Evolutionary conservation across 1,140 invertebrate species (phyloP).

Genomic region (Gonatopus flavifemur): DNA sequence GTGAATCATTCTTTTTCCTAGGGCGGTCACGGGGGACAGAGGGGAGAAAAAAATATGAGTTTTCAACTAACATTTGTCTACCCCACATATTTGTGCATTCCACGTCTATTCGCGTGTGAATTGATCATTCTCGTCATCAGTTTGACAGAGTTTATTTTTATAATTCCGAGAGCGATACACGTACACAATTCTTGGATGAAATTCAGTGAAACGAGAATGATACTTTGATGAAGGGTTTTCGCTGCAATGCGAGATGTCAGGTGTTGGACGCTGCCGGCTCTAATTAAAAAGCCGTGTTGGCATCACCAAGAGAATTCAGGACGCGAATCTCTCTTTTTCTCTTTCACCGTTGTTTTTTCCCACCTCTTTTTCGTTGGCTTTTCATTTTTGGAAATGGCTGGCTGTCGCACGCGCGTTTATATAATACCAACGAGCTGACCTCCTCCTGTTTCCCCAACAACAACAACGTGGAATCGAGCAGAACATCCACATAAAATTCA

Average conservation of each 20-base stretch:
- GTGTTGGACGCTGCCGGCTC: conserved; percentile 49
- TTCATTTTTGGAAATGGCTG: conserved; percentile 54
- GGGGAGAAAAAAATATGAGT: too few relatives aligned
- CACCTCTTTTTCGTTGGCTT: conserved; percentile 9
- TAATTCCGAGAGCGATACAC: too few relatives aligned
- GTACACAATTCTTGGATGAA: too few relatives aligned
- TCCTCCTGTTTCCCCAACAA: conserved; percentile 12
- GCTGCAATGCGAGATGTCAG: conserved; percentile 48
- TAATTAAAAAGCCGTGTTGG: conserved; percentile 59
- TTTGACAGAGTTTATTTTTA: too few relatives aligned
- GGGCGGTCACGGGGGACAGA: too few relatives aligned
- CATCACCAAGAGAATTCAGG: conserved; percentile 46
- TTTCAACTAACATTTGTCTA: too few relatives aligned
- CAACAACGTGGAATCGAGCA: conserved; percentile 33
- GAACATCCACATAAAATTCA: conserved; percentile 32
- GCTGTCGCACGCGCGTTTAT: conserved; percentile 48
- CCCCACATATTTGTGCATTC: too few relatives aligned
- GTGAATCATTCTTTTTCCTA: too few relatives aligned
- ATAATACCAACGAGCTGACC: conserved; percentile 43
- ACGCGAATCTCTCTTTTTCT: conserved; percentile 32
- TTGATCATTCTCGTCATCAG: too few relatives aligned
- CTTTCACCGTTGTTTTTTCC: conserved; percentile 9
- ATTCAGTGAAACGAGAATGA: conserved; percentile 54
- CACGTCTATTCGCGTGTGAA: too few relatives aligned
- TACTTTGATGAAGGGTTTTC: conserved; percentile 55